Evolutionary conservation across 2,888 invertebrate species (phyloP), one percentile per base, ranked within the genome.

Genomic region (Ennomos fuscantarius): DNA sequence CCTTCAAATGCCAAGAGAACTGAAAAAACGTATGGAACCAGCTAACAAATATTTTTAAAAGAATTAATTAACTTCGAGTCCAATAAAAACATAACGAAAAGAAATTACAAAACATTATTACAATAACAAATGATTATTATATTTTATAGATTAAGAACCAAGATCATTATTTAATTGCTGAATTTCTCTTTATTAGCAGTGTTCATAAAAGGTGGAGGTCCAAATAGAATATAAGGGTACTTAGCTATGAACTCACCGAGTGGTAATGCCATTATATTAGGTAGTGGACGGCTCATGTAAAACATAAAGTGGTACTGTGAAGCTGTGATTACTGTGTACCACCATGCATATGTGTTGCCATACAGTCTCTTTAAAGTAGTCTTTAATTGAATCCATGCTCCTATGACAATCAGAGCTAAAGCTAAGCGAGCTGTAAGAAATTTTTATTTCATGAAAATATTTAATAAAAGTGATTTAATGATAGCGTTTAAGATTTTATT

Each of bases 231-330:
- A 24, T 24, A 6, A 24, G 24, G 2, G 24, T 24, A 24, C 10
- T 10, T 36, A n/a, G 15, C 24, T 39, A 6, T 31, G 8, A 44
- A 59, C 70, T 69, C 93, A 99, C 99, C 98, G 79, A 98, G 87
- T 50, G 97, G 96, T 75, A 99, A 86, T 37, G 97, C 98, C 94
- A 99, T 96, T 34, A 96, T 97, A 86, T 99, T 99, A 53, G 99
- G 99, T 73, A 99, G 93, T 9, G 99, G 96, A 60, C 99, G 94
- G 74, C 97, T 97, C 87, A 97, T 94, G 82, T 99, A 99, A 86
- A 98, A 99, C 94, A 99, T 96, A 79, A 99, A 98, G 89, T 99
- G 99, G 86, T 99, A 99, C 85, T 99, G 99, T 0, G 98, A 95
- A 13, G 96, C 94, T 1, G 97, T 98, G 55, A 99, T 94, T 6